Evolutionary conservation across 2,113 vertebrate genomes (phyloP).

Genomic region (Platichthys flesus): DNA sequence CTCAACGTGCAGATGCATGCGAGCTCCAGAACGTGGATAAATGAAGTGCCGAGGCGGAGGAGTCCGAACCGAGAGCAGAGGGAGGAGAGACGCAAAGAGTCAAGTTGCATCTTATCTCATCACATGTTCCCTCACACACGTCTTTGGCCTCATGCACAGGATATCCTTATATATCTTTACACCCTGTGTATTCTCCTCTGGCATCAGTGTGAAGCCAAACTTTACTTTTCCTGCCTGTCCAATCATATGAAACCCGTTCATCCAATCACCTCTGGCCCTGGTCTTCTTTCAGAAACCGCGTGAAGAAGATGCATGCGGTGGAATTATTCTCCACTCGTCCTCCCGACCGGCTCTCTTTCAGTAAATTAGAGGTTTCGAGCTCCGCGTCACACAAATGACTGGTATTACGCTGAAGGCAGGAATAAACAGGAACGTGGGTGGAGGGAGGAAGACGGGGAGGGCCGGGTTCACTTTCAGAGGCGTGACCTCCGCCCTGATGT

Average conservation of each 20-base stretch:
- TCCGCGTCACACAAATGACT: slow-evolving; percentile 64
- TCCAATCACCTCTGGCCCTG: not conserved
- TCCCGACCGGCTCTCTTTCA: slow-evolving; percentile 32
- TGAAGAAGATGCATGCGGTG: slow-evolving; percentile 20
- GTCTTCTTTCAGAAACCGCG: not conserved
- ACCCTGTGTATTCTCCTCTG: too few relatives aligned
- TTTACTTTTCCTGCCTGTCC: not conserved
- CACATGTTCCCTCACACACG: too few relatives aligned
- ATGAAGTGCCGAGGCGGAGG: slow-evolving; percentile 26
- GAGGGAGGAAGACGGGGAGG: slow-evolving; percentile 32
- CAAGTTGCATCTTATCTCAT: too few relatives aligned
- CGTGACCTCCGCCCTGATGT: slow-evolving; percentile 37
- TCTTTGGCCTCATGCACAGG: too few relatives aligned
- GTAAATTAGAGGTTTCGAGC: slow-evolving; percentile 67
- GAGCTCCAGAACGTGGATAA: slow-evolving; percentile 49
- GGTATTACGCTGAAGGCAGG: slow-evolving; percentile 65
- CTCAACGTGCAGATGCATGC: slow-evolving; percentile 28
- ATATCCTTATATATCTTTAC: too few relatives aligned
- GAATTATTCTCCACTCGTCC: slow-evolving; percentile 42
- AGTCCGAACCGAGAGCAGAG: slow-evolving; percentile 26
- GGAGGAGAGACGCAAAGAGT: not conserved
- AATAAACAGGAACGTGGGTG: too few relatives aligned
- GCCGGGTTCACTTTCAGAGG: slow-evolving; percentile 21
- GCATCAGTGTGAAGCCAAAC: too few relatives aligned
- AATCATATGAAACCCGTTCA: not conserved